A percentile compares a stretch with the other conserved stretches of the same genome.
phyloP scores from a whole-genome alignment of 1,140 invertebrate genomes.

The Pararge aegeria region DNA sequence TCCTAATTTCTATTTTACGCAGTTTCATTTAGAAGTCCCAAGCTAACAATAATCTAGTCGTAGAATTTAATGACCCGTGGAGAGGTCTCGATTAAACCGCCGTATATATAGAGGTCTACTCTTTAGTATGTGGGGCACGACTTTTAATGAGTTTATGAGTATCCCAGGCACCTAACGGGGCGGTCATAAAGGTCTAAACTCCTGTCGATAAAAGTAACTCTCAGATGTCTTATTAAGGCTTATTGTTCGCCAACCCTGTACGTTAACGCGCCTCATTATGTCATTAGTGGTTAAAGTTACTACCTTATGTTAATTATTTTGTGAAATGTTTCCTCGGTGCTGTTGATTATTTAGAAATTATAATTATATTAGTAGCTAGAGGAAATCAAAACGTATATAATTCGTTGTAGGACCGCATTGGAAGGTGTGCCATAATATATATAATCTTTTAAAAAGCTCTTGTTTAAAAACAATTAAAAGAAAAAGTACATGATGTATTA shows the following conservation, averaged over 20 bases:
- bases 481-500: too few relatives aligned
- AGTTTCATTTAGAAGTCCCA: conserved; percentile 64
- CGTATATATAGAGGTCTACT: conserved; percentile 56
- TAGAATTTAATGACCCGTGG: conserved; percentile 60
- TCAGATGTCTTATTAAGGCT: conserved; percentile 27
- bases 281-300: conserved; percentile 6
- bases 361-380: neutral
- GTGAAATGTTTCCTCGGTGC: neutral
- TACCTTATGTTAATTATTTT: neutral
- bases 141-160: conserved; percentile 70
- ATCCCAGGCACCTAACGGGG: conserved; percentile 25
- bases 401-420: too few relatives aligned
- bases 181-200: conserved; percentile 22
- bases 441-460: too few relatives aligned
- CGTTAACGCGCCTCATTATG: neutral
- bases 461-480: too few relatives aligned
- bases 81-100: conserved; percentile 62
- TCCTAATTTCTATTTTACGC: neutral
- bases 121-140: conserved; percentile 52
- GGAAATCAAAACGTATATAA: too few relatives aligned
- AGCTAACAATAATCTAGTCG: conserved; percentile 57
- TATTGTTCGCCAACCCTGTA: conserved; percentile 12
- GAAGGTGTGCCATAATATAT: too few relatives aligned
- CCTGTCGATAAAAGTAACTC: conserved; percentile 25
- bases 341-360: neutral